Evolutionary conservation across 2,888 invertebrate species (phyloP), one percentile per base, ranked within the genome.

Genomic region (Cryptus viduatorius): DNA sequence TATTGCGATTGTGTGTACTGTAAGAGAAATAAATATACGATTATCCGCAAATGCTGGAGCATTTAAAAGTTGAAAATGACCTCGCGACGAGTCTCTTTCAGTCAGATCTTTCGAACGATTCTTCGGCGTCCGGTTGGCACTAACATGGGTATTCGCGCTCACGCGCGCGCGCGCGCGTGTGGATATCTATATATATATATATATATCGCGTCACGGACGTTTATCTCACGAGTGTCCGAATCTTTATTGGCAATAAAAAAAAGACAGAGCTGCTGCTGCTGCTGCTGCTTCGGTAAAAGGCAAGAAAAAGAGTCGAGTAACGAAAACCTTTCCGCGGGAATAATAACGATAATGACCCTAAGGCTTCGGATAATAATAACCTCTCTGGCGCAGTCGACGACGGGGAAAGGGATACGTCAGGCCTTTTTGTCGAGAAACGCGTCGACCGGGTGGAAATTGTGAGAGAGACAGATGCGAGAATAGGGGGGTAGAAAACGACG

Each of bases 301-400:
- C 29, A 48, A 53, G 76, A 46, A 72, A 68, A 42, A 64, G 50
- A 73, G 78, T 86, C 88, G 89, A 87, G 87, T 87, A 89, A 89
- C 88, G 90, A 89, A 89, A 89, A 88, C 87, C 88, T 88, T 79
- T 87, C 85, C 87, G 87, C 87, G 86, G 87, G 89, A 90, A 89
- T 89, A 87, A 89, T 89, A 89, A 90, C 87, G 89, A 91, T 90
- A 89, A 90, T 89, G 89, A 90, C 86, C 89, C 87, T 89, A 89
- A 84, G 88, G 83, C 76, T 73, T 88, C 79, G 86, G 88, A 88
- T 90, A 90, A 90, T 90, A 90, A 91, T 90, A 90, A 90, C 88
- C 84, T 87, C 87, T 46, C 31, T 64, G 79, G 75, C 75, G 44
- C 50, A 72, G 79, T 68, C 83, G 73, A 64, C 64, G 61, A 59